Evolutionary conservation across 2,113 vertebrate genomes (phyloP).

Genomic region (Lamprotornis superbus): DNA sequence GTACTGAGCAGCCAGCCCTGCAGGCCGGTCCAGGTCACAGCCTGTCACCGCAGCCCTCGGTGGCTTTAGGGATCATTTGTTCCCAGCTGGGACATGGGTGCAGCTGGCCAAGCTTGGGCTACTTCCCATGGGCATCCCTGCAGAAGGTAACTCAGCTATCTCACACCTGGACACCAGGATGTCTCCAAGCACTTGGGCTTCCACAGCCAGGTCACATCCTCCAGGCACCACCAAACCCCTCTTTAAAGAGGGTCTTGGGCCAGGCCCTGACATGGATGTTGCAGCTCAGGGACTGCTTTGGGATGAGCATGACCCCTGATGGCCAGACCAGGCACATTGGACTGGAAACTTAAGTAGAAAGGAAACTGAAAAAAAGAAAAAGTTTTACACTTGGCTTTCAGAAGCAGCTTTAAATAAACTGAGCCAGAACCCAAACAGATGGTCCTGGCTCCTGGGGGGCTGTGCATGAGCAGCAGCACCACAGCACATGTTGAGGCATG

Average conservation of each 20-base stretch:
- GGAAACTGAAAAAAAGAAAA: neutral
- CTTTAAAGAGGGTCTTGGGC: neutral
- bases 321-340: neutral
- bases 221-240: neutral
- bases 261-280: rapidly evolving
- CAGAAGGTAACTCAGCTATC: neutral
- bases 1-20: neutral
- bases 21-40: neutral
- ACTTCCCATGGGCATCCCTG: rapidly evolving
- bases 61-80: neutral
- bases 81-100: rapidly evolving
- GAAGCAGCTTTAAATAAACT: neutral
- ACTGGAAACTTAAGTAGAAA: neutral
- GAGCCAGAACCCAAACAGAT: neutral
- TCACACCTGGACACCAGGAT: neutral
- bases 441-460: neutral
- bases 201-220: neutral
- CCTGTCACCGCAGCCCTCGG: rapidly evolving
- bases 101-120: neutral
- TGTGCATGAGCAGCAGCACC: neutral
- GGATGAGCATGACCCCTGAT: rapidly evolving
- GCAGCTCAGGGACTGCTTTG: neutral
- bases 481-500: neutral
- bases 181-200: neutral
- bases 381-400: neutral